Percentiles rank a stretch among this genome's conserved stretches.
Evolutionary conservation across 1,140 invertebrate genomes (phyloP).

Genomic region (Drosophila pseudoobscura): DNA sequence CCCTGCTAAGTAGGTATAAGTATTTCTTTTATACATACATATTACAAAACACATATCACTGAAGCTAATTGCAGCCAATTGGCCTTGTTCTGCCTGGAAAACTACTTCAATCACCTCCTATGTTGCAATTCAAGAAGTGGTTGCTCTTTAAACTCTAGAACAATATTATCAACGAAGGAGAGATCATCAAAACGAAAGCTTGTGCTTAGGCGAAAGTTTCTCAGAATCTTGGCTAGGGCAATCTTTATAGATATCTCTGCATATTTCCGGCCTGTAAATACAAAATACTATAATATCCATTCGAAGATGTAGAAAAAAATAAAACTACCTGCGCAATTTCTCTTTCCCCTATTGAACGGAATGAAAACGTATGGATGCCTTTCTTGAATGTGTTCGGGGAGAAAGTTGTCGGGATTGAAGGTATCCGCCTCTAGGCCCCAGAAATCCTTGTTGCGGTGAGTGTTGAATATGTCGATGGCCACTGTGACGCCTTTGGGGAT

Average conservation of each 20-base stretch:
- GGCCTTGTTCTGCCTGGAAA: no score
- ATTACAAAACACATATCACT: no score
- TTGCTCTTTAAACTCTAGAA: conserved; percentile 22
- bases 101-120: no score
- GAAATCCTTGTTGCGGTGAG: conserved; percentile 47
- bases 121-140: no score
- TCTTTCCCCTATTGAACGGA: conserved; percentile 65
- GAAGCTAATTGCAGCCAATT: no score
- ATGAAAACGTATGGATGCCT: conserved; percentile 61
- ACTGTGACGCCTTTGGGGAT: conserved; percentile 48
- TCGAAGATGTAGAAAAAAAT: background rate
- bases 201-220: conserved; percentile 49
- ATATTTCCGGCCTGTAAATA: conserved; percentile 58
- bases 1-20: no score
- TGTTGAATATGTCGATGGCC: conserved; percentile 46
- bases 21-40: no score
- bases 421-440: conserved; percentile 60
- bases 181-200: conserved; percentile 39
- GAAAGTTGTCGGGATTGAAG: conserved; percentile 75
- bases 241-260: conserved; percentile 53
- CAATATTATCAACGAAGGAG: conserved; percentile 45
- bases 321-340: conserved; percentile 61
- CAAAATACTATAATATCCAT: no score
- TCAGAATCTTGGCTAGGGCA: conserved; percentile 48
- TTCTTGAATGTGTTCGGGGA: conserved; percentile 39